phyloP scores from a whole-genome alignment of 2,797 vertebrate genomes.

The Varecia variegata region DNA sequence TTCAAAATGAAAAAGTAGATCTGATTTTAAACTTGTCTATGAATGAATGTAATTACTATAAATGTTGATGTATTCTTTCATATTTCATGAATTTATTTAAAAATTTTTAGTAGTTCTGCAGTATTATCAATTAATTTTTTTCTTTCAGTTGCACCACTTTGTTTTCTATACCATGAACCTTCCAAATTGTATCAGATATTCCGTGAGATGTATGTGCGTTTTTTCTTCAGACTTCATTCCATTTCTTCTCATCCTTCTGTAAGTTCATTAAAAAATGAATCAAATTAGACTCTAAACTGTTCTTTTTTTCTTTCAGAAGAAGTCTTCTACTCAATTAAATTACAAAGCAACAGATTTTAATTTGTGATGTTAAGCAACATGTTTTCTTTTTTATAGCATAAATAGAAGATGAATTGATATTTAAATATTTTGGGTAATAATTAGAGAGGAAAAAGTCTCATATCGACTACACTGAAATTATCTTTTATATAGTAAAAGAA shows the following conservation, averaged over 20 bases:
- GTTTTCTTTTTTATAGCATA: background rate
- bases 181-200: conserved; percentile 97
- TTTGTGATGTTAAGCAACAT: background rate
- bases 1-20: background rate
- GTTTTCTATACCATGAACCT: conserved; percentile 98
- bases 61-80: background rate
- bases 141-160: conserved; percentile 95
- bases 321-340: background rate
- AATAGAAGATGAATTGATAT: background rate
- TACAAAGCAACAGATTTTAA: conserved; percentile 38
- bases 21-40: conserved; percentile 32
- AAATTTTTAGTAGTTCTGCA: conserved; percentile 40
- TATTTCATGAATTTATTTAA: conserved; percentile 53
- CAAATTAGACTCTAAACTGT: conserved; percentile 44
- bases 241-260: conserved; percentile 97
- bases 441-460: background rate
- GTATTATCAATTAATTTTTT: conserved; percentile 70
- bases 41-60: conserved; percentile 45
- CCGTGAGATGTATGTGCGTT: conserved; percentile 97
- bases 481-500: conserved; percentile 5
- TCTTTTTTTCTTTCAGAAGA: conserved; percentile 47
- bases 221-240: conserved; percentile 98
- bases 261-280: conserved; percentile 80
- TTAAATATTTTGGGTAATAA: conserved; percentile 39
- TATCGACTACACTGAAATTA: background rate